Evolutionary conservation across 1,140 invertebrate species (phyloP), one percentile per base, ranked within the genome.

Genomic region (Drepana arcuata): DNA sequence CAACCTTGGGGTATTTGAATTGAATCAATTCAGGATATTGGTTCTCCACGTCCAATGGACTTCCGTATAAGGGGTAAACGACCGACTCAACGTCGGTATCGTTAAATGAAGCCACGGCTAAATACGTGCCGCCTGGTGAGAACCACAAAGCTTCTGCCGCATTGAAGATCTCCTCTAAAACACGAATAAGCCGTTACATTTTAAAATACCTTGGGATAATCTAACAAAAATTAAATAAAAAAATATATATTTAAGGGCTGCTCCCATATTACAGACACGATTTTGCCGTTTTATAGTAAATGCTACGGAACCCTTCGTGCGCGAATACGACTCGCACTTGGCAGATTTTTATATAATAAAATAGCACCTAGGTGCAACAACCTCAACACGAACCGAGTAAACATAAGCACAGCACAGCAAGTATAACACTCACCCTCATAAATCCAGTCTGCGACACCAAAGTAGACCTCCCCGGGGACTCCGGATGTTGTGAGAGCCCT

Each of bases 1-100:
- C 35, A 83, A 89, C 93, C 86, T 96, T 96, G 0, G 95, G 94
- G 81, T 96, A 97, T 57, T 90, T 89, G 40, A 96, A 89, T 28
- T 86, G 82, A 34, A 91, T 83, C 28, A 86, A 63, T 39, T 85
- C 62, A 7, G 88, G 86, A 46, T 91, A 90, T 61, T 89, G 88
- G 44, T 84, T 86, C 11, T 78, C 75, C n/a, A 86, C 34, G 24
- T 84, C 84, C n/a, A 83, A 85, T 1, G 88, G 84, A 34, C 83
- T 73, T 10, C 89, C 89, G 38, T 90, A 91, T 50, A 83, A 86
- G 7, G 71, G 74, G 37, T 69, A 81, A 0, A 65, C 50, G 0
- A 67, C 70, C 0, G 68, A 71, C 28, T 71, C 67, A 1, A 83
- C 75, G 5, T 58, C 16, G 3, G 84, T 86, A 65, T 96, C 94